Base-by-base conservation (phyloP, 2,113 vertebrate genomes). In the Corythaixoides concolor region DNA sequence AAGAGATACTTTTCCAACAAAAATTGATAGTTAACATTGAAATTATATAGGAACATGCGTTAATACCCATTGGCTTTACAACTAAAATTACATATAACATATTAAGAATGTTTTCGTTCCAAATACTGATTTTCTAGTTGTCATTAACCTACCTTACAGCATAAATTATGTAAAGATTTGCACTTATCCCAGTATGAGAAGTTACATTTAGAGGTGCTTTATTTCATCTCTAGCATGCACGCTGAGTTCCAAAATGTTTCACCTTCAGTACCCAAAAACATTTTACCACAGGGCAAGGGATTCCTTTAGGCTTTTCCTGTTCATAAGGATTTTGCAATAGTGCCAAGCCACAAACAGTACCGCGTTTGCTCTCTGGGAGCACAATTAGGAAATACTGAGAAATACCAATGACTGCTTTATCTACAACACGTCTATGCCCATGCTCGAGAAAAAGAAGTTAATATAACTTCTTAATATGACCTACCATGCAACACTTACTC, bases 361-460 rank as follows among this genome's bases (percentile, higher is more conserved):
- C 53, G 45, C 1, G 0, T 73, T 68, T 68, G 52, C 15, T 75
- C 37, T 43, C 53, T 52, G 47, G 16, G 53, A 89, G 11, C 9
- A 2, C 28, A 33, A 24, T 39, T 19, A 75, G 75, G 58, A 86
- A 92, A 76, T 2, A 64, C 4, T 14, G 33, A 78, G 47, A 58
- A 60, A 18, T 33, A 62, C 33, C 14, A 15, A 6, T 3, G 21
- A 23, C 15, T 39, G 41, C 66, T 27, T 43, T 35, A 41, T 4
- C n/a, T 24, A 70, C 26, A 33, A 11, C 0, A 3, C 30, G 12
- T 23, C 55, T 30, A 5, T 18, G 43, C 5, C 47, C 2, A 2
- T 2, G 6, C 17, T 27, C 47, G 35, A 73, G 49, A 47, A 90
- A 63, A 12, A 60, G 9, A 53, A 67, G 7, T 15, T n/a, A 37